Conservation (phyloP, 2,888 invertebrate genomes). For the Sussaba pulchella region DNA sequence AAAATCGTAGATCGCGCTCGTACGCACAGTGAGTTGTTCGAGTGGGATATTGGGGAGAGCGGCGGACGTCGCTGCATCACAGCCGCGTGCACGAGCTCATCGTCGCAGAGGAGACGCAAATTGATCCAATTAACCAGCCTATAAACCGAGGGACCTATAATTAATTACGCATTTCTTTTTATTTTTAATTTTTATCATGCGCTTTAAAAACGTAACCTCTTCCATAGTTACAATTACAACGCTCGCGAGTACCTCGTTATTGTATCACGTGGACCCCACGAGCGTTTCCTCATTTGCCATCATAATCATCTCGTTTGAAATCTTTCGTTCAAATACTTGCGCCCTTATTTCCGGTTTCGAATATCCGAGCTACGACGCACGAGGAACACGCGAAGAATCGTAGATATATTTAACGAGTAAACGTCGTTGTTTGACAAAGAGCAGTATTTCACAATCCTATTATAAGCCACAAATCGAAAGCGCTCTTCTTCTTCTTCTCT, state of each 20-base stretch:
- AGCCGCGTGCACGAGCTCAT: conserved; percentile 62
- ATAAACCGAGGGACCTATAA: conserved; percentile 71
- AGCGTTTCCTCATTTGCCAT: background rate
- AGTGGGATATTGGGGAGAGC: conserved; percentile 35
- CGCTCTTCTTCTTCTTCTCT: conserved; percentile 16
- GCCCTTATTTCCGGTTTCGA: conserved; percentile 14
- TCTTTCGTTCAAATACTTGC: too few species aligned
- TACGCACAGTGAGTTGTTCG: conserved; percentile 28
- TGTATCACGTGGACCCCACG: too few species aligned
- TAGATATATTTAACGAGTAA: conserved; percentile 15
- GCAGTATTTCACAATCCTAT: conserved; percentile 34
- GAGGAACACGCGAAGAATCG: conserved; percentile 32
- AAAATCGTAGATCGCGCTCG: conserved; percentile 31
- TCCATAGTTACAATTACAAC: conserved; percentile 29
- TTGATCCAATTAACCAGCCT: conserved; percentile 82
- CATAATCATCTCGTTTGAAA: background rate
- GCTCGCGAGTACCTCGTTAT: conserved; percentile 35
- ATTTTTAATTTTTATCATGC: background rate
- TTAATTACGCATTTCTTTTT: conserved; percentile 54
- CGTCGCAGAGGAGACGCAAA: conserved; percentile 67
- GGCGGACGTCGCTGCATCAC: conserved; percentile 59
- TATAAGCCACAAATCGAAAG: conserved; percentile 53
- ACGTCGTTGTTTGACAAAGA: conserved; percentile 27
- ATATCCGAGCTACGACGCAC: conserved; percentile 22
- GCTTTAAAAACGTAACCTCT: background rate